These are phyloP conservation scores for Callionymus lyra DNA, from an alignment of 2,113 vertebrate species.

Conservation along the genomic window DNA sequence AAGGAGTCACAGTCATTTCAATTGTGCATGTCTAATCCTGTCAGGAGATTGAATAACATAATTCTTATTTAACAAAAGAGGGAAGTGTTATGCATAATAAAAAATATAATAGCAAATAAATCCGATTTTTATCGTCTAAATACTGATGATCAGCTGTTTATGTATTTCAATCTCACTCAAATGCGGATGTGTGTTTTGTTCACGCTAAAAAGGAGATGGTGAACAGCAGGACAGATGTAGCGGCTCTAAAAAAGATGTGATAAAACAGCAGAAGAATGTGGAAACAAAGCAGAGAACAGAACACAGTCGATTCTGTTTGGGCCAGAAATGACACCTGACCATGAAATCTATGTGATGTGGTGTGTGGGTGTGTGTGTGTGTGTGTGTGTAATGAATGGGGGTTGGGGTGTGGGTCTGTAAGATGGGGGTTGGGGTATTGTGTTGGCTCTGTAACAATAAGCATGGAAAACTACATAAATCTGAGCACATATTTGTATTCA, in stretches of 20 bases:
- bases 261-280: too few relatives aligned
- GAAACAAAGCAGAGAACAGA: background rate
- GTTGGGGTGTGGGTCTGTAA: background rate
- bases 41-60: too few relatives aligned
- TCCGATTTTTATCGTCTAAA: too few relatives aligned
- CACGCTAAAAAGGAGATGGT: too few relatives aligned
- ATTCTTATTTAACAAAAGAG: background rate
- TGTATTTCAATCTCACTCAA: too few relatives aligned
- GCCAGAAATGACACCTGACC: conserved; percentile 19
- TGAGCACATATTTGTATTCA: background rate
- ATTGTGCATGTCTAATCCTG: too few relatives aligned
- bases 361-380: background rate
- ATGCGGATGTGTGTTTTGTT: too few relatives aligned
- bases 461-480: background rate
- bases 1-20: too few relatives aligned
- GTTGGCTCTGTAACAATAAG: background rate
- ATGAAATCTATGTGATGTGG: conserved; percentile 44
- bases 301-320: conserved; percentile 2
- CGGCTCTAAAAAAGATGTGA: too few relatives aligned
- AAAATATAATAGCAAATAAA: conserved; percentile 8
- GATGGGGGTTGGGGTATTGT: background rate
- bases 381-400: background rate
- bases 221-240: too few relatives aligned
- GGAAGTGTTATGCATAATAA: too few relatives aligned
- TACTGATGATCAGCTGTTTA: too few relatives aligned